Base-by-base conservation (phyloP, 2,888 invertebrate species). In the Argyra leucocephala region DNA sequence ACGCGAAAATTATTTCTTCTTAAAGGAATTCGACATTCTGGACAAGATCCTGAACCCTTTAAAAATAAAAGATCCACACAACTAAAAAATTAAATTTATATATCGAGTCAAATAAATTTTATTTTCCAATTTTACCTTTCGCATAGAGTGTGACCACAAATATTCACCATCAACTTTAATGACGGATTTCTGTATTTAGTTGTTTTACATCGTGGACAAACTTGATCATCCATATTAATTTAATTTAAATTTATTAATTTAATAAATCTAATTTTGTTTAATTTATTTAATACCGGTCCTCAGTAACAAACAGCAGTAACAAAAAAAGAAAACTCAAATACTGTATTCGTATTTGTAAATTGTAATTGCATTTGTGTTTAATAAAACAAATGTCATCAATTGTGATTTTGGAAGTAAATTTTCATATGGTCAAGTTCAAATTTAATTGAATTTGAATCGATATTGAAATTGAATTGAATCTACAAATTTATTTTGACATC, bases 61-160 rank as follows among this genome's bases (percentile, higher is more conserved):
- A 96, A 84, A 81, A 98, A 99, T 36, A 99, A 81, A 68, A 96
- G 83, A 77, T 97, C 96, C 48, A 99, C 96, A 82, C 98, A 98
- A 76, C 90, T 96, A 48, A 48, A 48, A 48, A 37, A 37, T 37
- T 15, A 10, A 37, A 37, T 3, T 15, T 37, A 37, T 15, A 6
- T 9, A 37, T 10, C 12, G 12, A 12, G 37, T 37, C 3, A 15
- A 15, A 37, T 10, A 15, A 37, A 37, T 10, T 10, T 12, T 37
- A 5, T 26, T 26, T 37, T 10, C 5, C 2, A 37, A 37, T 37
- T 15, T 48, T 48, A 48, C 48, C 48, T 48, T 81, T 97, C 96
- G 81, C 99, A 99, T 73, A 99, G 82, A 57, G 95, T 91, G 82
- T 99, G 99, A 36, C 98, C 98, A 81, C 99, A 99, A 65, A 94